Percentiles rank a stretch among this genome's conserved stretches.
These are phyloP conservation scores for Hylia prasina DNA, from an alignment of 2,113 vertebrate species.

Conservation along the genomic window DNA sequence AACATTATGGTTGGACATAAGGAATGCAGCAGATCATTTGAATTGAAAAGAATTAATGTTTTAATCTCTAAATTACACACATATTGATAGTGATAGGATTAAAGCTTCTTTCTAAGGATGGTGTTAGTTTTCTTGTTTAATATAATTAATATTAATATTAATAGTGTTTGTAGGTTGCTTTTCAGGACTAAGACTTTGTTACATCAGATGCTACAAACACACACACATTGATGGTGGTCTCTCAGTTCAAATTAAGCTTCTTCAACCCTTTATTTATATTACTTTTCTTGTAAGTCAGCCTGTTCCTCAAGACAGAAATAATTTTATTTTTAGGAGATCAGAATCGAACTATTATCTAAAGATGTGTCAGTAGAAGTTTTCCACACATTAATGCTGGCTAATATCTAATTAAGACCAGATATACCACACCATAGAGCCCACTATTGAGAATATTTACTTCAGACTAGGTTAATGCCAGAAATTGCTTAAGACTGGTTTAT, in stretches of 20 bases:
- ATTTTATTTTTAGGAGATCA: not conserved
- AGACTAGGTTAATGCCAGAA: not conserved
- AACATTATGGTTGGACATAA: not conserved
- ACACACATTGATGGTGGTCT: not conserved
- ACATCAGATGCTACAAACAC: not conserved
- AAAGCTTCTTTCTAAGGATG: not conserved
- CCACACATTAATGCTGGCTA: not conserved
- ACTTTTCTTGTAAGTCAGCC: not conserved
- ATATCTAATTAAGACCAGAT: not conserved
- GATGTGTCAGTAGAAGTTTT: not conserved
- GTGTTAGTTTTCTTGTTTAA: not conserved
- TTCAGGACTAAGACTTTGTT: not conserved
- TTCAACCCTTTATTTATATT: not conserved
- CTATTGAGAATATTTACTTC: not conserved
- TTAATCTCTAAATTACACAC: not conserved
- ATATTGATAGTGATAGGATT: not conserved
- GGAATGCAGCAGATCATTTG: not conserved
- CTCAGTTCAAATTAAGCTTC: not conserved
- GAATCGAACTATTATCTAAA: not conserved
- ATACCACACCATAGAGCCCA: not conserved
- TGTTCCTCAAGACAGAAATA: not conserved
- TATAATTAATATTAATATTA: not conserved
- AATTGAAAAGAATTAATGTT: not conserved
- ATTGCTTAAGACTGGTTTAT: not conserved
- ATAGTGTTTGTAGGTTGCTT: not conserved